Conservation (phyloP, 2,113 vertebrate species). For the Grallaria varia region DNA sequence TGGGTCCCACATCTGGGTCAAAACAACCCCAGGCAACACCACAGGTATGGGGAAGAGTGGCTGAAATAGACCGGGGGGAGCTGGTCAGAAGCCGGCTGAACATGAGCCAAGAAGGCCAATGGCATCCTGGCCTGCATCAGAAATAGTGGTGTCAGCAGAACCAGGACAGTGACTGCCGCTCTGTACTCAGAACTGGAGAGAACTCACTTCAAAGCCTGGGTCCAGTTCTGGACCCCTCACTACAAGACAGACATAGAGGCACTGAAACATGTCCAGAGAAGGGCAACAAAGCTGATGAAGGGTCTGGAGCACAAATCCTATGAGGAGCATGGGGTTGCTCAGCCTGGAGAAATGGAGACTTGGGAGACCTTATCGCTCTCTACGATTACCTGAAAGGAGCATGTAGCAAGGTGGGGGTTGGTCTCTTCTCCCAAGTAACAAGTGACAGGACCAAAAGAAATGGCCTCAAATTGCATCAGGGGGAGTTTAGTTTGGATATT, state of each 20-base stretch:
- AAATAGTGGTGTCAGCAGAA: background rate
- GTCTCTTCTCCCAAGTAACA: background rate
- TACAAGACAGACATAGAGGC: background rate
- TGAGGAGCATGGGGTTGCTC: background rate
- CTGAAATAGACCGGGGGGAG: background rate
- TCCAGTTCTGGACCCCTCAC: rapidly evolving
- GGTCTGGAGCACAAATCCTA: background rate
- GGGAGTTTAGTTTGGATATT: background rate
- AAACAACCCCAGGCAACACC: no score
- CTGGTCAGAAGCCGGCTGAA: rapidly evolving
- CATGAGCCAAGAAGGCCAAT: background rate
- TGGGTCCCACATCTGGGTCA: background rate
- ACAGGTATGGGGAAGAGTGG: background rate
- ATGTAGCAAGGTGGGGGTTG: background rate
- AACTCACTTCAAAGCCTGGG: rapidly evolving
- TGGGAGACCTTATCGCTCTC: background rate
- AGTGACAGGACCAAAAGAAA: background rate
- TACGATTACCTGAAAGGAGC: background rate
- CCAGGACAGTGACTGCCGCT: background rate
- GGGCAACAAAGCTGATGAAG: background rate
- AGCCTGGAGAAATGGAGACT: background rate
- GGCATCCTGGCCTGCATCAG: background rate
- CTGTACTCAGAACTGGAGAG: rapidly evolving
- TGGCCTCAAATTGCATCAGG: background rate
- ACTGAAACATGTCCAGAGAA: background rate